These are phyloP conservation scores for Tetramorium parvispinum DNA, from an alignment of 1,140 invertebrate species.

Conservation along the genomic window DNA sequence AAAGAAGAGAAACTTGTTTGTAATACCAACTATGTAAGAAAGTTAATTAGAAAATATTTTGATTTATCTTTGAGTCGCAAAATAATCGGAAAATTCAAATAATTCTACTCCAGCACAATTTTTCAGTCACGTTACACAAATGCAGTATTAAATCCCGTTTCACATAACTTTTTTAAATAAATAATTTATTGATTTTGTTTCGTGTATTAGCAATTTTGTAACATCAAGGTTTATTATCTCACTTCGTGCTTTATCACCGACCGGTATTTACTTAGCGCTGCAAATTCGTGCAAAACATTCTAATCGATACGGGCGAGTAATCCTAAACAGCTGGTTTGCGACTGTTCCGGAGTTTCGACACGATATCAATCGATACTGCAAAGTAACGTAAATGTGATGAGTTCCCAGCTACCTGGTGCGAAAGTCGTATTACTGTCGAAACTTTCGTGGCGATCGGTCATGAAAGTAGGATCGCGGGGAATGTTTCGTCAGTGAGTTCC, in stretches of 20 bases:
- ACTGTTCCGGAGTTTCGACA: slow-evolving; percentile 32
- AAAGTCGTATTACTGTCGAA: slow-evolving; percentile 56
- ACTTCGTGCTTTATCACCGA: background rate
- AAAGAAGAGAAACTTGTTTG: background rate
- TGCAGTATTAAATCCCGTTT: background rate
- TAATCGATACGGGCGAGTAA: slow-evolving; percentile 36
- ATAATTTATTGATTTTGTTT: background rate
- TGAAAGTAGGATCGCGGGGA: slow-evolving; percentile 32
- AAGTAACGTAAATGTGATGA: slow-evolving; percentile 56
- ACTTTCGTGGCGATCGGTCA: slow-evolving; percentile 56
- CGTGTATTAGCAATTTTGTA: background rate
- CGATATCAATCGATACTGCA: slow-evolving; percentile 35
- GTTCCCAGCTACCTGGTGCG: slow-evolving; percentile 9
- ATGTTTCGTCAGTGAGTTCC: slow-evolving; percentile 31
- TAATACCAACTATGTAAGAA: background rate
- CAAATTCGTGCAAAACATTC: background rate
- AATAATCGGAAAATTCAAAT: background rate
- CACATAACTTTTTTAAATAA: background rate
- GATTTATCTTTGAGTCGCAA: background rate
- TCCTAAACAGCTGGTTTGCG: slow-evolving; percentile 53
- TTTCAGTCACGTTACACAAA: background rate
- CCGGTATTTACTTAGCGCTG: slow-evolving; percentile 7
- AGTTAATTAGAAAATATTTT: background rate
- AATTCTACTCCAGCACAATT: background rate
- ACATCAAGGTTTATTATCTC: background rate